Conservation (phyloP, 2,888 invertebrate genomes). For the Arenicola marina region DNA sequence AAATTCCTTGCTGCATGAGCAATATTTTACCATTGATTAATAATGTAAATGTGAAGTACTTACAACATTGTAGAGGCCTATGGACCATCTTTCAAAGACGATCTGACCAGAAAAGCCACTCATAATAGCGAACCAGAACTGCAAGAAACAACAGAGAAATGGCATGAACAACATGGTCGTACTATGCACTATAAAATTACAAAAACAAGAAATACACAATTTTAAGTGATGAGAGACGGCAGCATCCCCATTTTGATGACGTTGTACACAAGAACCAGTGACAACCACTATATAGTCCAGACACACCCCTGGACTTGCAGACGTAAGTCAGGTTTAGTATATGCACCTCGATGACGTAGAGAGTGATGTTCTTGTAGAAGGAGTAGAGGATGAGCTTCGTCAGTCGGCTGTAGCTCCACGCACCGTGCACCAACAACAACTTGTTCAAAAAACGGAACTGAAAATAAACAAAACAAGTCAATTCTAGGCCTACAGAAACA, state of each 20-base stretch:
- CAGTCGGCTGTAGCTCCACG: conserved; percentile 98
- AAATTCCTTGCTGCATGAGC: too few relatives aligned
- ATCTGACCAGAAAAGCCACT: conserved; percentile 99
- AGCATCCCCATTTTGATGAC: too few relatives aligned
- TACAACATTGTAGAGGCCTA: conserved; percentile 94
- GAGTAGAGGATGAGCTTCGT: conserved; percentile 98
- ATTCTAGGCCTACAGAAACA: not conserved
- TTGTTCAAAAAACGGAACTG: conserved; percentile 92
- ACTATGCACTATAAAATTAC: too few relatives aligned
- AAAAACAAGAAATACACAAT: too few relatives aligned
- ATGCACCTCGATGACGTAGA: conserved; percentile 89
- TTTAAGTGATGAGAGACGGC: too few relatives aligned
- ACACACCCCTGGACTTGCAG: too few relatives aligned
- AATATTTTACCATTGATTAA: too few relatives aligned
- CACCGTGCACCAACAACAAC: conserved; percentile 93
- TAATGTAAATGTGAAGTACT: conserved; percentile 60
- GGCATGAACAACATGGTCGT: too few relatives aligned
- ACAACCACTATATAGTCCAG: too few relatives aligned
- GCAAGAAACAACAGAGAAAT: too few relatives aligned
- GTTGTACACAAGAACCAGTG: too few relatives aligned
- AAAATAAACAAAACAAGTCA: conserved; percentile 20
- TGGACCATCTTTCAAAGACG: conserved; percentile 97
- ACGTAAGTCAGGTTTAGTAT: too few relatives aligned
- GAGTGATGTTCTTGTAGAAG: conserved; percentile 99
- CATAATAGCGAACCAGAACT: conserved; percentile 95